Conservation (phyloP, 2,113 vertebrate species). For the Hepsetus odoe region DNA sequence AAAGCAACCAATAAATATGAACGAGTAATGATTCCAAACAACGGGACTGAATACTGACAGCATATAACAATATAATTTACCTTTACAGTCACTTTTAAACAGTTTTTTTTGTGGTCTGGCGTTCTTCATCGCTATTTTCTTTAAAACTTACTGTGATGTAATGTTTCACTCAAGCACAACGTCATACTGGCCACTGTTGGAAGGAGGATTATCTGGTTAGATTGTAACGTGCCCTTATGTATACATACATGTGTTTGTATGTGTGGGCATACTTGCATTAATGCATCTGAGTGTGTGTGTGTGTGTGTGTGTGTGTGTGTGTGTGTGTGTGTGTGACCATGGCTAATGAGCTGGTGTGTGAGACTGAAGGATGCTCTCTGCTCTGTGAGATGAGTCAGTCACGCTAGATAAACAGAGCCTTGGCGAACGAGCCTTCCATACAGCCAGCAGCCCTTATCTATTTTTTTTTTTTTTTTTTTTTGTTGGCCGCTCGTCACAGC, state of each 20-base stretch:
- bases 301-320: neutral
- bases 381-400: constrained; percentile 40
- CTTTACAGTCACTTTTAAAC: no score
- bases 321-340: constrained; percentile 21
- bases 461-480: neutral
- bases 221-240: neutral
- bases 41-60: no score
- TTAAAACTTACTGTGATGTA: no score
- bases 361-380: constrained; percentile 22
- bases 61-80: no score
- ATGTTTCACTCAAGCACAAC: no score
- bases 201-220: neutral
- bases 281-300: neutral
- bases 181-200: neutral
- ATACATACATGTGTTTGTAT: neutral
- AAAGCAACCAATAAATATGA: no score
- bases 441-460: constrained; percentile 27
- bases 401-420: constrained; percentile 34
- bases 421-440: constrained; percentile 26
- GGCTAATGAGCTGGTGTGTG: constrained; percentile 30
- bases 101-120: no score
- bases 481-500: neutral
- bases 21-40: no score
- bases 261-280: neutral
- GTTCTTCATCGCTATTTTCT: no score